Evolutionary conservation across 2,113 vertebrate species (phyloP).

Genomic region (Malurus alboscapulatus): DNA sequence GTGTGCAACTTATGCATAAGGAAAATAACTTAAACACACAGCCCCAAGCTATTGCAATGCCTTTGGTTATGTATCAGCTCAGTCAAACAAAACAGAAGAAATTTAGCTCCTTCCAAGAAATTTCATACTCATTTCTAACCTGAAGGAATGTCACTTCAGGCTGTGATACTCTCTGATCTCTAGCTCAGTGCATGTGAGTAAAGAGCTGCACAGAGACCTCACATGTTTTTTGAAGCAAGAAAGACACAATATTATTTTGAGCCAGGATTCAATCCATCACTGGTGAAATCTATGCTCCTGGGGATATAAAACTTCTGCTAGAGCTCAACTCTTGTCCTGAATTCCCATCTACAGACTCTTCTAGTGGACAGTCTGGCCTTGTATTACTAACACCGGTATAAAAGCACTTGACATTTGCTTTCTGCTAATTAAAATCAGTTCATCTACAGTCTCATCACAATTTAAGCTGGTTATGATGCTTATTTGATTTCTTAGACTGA

Average conservation of each 20-base stretch:
- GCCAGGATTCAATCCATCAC: not conserved
- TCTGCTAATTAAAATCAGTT: not conserved
- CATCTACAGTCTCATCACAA: not conserved
- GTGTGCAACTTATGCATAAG: not conserved
- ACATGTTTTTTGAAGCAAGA: not conserved
- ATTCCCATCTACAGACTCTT: not conserved
- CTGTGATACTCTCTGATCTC: slow-evolving; percentile 26
- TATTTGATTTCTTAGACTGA: not conserved
- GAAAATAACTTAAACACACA: not conserved
- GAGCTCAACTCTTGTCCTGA: not conserved
- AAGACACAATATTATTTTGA: not conserved
- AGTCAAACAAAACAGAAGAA: slow-evolving; percentile 1
- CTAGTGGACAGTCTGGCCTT: not conserved
- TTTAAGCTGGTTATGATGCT: not conserved
- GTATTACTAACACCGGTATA: not conserved
- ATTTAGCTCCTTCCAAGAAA: not conserved
- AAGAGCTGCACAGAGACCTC: not conserved
- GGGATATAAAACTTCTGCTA: not conserved
- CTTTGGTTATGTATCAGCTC: not conserved
- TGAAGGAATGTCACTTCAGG: not conserved
- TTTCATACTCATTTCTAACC: not conserved
- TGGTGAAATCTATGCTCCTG: not conserved
- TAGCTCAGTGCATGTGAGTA: not conserved
- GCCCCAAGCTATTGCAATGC: not conserved
- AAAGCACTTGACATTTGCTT: not conserved